Conservation (phyloP, 2,113 vertebrate genomes). For the Scomber japonicus region DNA sequence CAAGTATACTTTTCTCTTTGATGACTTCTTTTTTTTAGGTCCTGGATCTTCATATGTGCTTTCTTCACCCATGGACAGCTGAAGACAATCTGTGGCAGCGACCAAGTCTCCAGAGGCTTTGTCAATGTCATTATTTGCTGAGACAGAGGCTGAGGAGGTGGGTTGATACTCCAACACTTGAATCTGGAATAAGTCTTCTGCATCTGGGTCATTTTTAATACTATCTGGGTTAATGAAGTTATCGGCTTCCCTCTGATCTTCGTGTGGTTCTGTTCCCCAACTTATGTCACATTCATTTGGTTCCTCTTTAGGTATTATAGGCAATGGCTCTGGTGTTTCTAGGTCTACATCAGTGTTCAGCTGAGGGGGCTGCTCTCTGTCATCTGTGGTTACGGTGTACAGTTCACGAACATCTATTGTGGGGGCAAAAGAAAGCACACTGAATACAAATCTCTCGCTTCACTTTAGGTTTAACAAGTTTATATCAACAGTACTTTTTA, state of each 20-base stretch:
- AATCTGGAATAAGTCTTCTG: background rate
- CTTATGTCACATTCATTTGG: slow-evolving; percentile 28
- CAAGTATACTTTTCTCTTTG: slow-evolving; percentile 22
- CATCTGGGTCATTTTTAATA: slow-evolving; percentile 36
- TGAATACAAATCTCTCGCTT: background rate
- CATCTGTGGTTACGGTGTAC: background rate
- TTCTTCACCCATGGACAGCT: background rate
- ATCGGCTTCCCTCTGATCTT: background rate
- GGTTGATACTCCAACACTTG: background rate
- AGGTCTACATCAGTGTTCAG: background rate
- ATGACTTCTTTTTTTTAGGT: background rate
- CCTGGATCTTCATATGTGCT: background rate
- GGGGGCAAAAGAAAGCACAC: background rate
- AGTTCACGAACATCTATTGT: slow-evolving; percentile 28
- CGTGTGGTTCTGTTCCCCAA: background rate
- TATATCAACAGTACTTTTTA: background rate
- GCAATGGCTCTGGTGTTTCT: background rate
- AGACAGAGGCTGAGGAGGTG: background rate
- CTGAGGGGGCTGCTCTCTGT: slow-evolving; percentile 1
- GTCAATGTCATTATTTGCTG: background rate
- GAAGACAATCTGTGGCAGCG: background rate
- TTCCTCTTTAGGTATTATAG: slow-evolving; percentile 46
- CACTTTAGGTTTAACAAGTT: background rate
- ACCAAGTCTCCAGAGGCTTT: background rate
- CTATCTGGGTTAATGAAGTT: background rate